Evolutionary conservation across 2,113 vertebrate species (phyloP), one percentile per base, ranked within the genome.

Genomic region (Oryctolagus cuniculus): DNA sequence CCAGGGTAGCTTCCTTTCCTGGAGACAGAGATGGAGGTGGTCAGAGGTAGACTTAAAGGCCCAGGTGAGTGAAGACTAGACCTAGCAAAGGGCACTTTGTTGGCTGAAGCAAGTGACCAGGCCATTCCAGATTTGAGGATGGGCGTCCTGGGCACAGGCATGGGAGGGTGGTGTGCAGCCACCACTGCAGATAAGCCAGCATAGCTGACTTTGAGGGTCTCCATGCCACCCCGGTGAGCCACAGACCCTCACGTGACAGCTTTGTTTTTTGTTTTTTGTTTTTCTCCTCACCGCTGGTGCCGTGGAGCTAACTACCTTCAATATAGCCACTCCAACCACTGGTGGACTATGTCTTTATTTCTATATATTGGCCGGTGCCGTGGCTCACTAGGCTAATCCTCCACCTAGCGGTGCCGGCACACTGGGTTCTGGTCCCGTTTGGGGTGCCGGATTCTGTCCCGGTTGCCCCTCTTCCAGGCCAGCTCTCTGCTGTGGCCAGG

Each of bases 71-170:
- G 16, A 89, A 89, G 55, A 51, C 64, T 0, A 0, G 80, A 10
- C 21, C 44, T 38, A 34, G 25, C 1, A 1, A 15, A 9, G 21
- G 36, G n/a, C 51, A 34, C 24, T 38, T 72, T 10, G 0, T 1
- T 24, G 21, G 12, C 31, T n/a, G 31, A 58, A 80, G 31, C 36
- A n/a, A 70, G 24, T 24, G 25, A 34, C 17, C 1, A 11, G 6
- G 9, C 11, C 70, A 44, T 38, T 24, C 61, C 29, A 16, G 53
- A 6, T 36, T 29, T 0, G 0, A 64, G n/a, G 77, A 2, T 49
- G 31, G 17, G 55, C 53, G 73, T 29, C 36, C 69, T 38, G 17
- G 4, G 38, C 29, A 6, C 38, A 9, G 10, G 21, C 4, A 1
- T 3, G 21, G 69, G 61, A 58, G 77, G 36, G 3, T 34, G 36